Evolutionary conservation across 2,797 vertebrate genomes (phyloP).

Genomic region (Pitangus sulphuratus): DNA sequence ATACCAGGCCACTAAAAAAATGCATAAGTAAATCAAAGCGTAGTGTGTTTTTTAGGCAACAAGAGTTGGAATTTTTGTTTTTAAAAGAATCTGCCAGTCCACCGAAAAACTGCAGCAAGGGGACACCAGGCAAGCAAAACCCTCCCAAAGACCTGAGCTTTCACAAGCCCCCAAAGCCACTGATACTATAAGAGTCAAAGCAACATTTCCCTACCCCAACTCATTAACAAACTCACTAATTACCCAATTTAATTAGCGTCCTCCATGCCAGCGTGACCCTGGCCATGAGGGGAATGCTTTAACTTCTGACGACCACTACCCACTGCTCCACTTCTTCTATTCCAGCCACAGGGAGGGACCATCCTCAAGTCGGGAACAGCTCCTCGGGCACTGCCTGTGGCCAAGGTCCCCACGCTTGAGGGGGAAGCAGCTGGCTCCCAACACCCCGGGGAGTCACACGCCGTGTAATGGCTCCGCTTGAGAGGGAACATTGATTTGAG

Average conservation of each 20-base stretch:
- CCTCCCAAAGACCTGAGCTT: not conserved
- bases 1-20: not conserved
- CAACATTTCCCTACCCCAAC: not conserved
- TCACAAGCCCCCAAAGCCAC: not conserved
- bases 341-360: accelerated
- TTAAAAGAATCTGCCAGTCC: not conserved
- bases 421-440: not conserved
- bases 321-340: not conserved
- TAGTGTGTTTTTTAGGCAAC: not conserved
- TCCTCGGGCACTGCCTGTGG: accelerated
- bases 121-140: not conserved
- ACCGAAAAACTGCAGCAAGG: accelerated
- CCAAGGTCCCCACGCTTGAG: accelerated
- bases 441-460: accelerated
- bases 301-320: not conserved
- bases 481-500: not conserved
- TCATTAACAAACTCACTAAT: not conserved
- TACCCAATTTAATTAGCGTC: not conserved
- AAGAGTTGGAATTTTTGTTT: not conserved
- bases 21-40: accelerated
- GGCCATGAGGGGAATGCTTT: accelerated
- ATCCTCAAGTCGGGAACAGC: accelerated
- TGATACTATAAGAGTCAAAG: accelerated
- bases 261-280: accelerated
- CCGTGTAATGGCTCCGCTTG: accelerated